phyloP scores from a whole-genome alignment of 2,797 vertebrate species.

The Cryptoprocta ferox region DNA sequence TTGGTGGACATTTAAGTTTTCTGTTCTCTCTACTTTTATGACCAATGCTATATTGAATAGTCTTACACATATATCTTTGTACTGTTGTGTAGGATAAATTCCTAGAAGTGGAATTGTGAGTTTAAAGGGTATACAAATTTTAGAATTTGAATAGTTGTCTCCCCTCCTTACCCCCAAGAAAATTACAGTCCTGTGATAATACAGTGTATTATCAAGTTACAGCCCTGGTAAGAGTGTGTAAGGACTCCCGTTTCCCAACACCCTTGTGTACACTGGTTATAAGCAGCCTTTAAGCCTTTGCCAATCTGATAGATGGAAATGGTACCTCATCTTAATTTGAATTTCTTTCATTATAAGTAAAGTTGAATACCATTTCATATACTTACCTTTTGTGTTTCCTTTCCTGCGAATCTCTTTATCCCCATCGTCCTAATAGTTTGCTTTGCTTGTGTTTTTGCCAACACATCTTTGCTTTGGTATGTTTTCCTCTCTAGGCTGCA shows the following conservation, averaged over 20 bases:
- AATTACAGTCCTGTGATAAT: neutral
- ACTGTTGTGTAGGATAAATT: constrained; percentile 24
- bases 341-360: constrained; percentile 28
- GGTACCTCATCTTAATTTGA: neutral
- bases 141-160: constrained; percentile 38
- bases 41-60: neutral
- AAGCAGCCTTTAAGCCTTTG: neutral
- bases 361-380: neutral
- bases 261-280: neutral
- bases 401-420: neutral
- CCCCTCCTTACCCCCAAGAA: neutral
- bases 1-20: neutral
- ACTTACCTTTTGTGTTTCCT: neutral
- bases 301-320: neutral
- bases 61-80: neutral
- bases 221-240: neutral
- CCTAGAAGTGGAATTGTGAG: neutral
- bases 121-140: constrained; percentile 16
- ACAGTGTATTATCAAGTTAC: neutral
- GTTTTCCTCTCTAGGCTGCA: constrained; percentile 28
- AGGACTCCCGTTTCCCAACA: neutral
- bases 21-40: neutral
- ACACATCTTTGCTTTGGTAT: neutral
- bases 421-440: neutral
- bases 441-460: constrained; percentile 23